phyloP scores from a whole-genome alignment of 2,113 vertebrate genomes.

The Catharus bicknelli region DNA sequence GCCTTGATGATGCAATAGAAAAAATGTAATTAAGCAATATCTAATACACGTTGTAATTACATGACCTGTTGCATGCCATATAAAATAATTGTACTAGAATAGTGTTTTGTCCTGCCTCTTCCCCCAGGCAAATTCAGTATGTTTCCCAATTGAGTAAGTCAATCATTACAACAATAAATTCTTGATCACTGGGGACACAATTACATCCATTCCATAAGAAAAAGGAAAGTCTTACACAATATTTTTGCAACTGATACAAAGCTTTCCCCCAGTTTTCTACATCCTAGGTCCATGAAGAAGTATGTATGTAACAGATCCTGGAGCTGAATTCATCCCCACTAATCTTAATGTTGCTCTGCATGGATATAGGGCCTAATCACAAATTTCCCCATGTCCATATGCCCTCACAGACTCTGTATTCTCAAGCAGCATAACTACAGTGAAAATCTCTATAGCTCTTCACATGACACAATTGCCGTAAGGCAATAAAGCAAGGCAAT shows the following conservation, averaged over 20 bases:
- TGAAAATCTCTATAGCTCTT: not conserved
- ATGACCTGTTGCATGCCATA: not conserved
- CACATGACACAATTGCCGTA: not conserved
- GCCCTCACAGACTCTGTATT: not conserved
- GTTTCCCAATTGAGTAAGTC: not conserved
- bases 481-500: not conserved
- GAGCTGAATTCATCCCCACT: not conserved
- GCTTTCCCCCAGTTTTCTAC: not conserved
- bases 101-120: not conserved
- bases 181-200: not conserved
- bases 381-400: not conserved
- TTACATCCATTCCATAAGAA: not conserved
- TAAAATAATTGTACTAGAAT: not conserved
- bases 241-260: not conserved
- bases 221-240: not conserved
- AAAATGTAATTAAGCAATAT: not conserved
- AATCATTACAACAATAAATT: not conserved
- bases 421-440: not conserved
- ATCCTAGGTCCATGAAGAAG: not conserved
- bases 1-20: not conserved
- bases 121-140: not conserved
- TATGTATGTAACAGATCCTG: not conserved
- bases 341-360: not conserved
- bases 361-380: not conserved
- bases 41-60: not conserved